phyloP scores from a whole-genome alignment of 1,140 invertebrate species.

The Musca vetustissima region DNA sequence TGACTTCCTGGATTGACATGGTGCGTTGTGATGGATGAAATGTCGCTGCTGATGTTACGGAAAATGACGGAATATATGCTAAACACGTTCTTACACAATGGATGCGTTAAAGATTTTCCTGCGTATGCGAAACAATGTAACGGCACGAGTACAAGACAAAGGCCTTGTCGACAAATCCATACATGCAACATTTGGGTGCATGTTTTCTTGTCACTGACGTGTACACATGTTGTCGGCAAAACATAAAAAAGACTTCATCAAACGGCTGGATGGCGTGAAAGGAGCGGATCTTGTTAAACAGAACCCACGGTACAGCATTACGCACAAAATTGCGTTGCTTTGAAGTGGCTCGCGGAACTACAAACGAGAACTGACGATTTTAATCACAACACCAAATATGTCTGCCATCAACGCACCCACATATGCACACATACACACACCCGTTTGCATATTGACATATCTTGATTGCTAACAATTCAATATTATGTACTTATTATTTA shows the following conservation, averaged over 20 bases:
- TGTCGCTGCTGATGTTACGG: slow-evolving; percentile 20
- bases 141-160: not conserved
- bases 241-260: not conserved
- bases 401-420: not conserved
- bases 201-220: slow-evolving; percentile 7
- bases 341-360: no score
- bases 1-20: slow-evolving; percentile 22
- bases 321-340: no score
- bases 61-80: slow-evolving; percentile 17
- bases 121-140: not conserved
- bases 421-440: not conserved
- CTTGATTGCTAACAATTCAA: not conserved
- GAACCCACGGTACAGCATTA: no score
- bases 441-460: not conserved
- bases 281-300: no score
- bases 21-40: slow-evolving; percentile 16
- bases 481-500: no score
- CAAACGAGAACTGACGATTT: no score
- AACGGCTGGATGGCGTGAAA: no score
- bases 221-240: slow-evolving; percentile 4
- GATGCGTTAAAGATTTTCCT: not conserved
- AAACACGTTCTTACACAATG: slow-evolving; percentile 12
- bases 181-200: not conserved
- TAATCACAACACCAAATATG: not conserved
- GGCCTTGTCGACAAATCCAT: not conserved